Percentiles rank a stretch among this genome's conserved stretches.
These are phyloP conservation scores for Spinus olivaceus DNA, from an alignment of 2,797 vertebrate genomes.

Conservation along the genomic window DNA sequence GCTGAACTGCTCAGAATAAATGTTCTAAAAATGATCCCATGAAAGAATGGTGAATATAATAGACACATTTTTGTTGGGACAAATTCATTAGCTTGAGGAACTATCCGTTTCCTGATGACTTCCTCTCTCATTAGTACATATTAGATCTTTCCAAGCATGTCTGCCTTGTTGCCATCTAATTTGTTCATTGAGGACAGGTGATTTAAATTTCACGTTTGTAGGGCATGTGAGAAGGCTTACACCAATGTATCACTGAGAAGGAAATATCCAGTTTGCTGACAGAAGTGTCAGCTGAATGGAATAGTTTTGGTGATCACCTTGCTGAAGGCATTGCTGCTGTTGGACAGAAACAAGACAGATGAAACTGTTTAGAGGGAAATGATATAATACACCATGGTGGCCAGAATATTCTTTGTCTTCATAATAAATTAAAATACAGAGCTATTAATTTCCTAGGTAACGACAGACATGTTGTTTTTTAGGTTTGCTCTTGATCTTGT, in stretches of 20 bases:
- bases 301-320: not conserved
- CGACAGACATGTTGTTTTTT: not conserved
- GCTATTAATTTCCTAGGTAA: not conserved
- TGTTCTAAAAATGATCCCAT: conserved; percentile 17
- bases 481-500: not conserved
- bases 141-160: not conserved
- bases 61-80: not conserved
- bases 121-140: not conserved
- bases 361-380: not conserved
- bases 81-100: not conserved
- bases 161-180: not conserved
- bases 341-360: not conserved
- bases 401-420: not conserved
- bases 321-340: not conserved
- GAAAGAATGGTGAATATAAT: not conserved
- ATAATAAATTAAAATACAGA: not conserved
- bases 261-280: not conserved
- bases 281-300: not conserved
- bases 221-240: not conserved
- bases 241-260: not conserved
- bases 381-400: not conserved
- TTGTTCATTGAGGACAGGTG: not conserved
- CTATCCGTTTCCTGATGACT: not conserved
- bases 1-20: not conserved
- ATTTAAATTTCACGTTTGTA: not conserved